Conservation (phyloP, 2,113 vertebrate genomes). For the Xenopus laevis region DNA sequence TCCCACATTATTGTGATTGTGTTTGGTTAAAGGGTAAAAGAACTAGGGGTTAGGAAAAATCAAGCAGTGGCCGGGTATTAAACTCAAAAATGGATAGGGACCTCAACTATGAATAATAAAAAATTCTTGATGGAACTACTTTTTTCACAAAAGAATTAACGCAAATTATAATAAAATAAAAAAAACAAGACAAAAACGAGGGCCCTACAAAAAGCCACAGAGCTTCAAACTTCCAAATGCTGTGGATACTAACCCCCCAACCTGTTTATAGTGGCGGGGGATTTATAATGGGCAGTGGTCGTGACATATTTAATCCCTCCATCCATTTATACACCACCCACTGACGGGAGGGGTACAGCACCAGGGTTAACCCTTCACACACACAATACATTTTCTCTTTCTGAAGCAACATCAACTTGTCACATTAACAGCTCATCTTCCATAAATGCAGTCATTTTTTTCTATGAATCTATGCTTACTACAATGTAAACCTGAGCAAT, state of each 20-base stretch:
- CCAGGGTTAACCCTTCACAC: conserved; percentile 28
- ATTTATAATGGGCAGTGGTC: conserved; percentile 43
- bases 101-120: neutral
- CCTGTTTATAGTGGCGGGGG: conserved; percentile 43
- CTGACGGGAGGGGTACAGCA: conserved; percentile 26
- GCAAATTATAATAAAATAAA: conserved; percentile 19
- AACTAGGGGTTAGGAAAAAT: conserved; percentile 28
- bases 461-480: neutral
- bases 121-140: neutral
- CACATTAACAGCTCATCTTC: too few species aligned
- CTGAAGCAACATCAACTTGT: neutral
- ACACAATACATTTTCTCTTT: conserved; percentile 12
- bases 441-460: too few species aligned
- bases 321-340: conserved; percentile 35
- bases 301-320: conserved; percentile 41
- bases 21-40: conserved; percentile 41
- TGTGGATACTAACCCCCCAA: conserved; percentile 43
- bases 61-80: conserved; percentile 41
- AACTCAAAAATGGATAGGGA: conserved; percentile 11
- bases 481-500: too few species aligned
- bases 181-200: conserved; percentile 30
- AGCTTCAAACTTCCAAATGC: conserved; percentile 41
- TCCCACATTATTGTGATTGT: conserved; percentile 80
- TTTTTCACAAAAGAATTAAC: conserved; percentile 1
- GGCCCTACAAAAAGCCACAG: conserved; percentile 33